Conservation (phyloP, 2,113 vertebrate species). For the Kobus ellipsiprymnus region DNA sequence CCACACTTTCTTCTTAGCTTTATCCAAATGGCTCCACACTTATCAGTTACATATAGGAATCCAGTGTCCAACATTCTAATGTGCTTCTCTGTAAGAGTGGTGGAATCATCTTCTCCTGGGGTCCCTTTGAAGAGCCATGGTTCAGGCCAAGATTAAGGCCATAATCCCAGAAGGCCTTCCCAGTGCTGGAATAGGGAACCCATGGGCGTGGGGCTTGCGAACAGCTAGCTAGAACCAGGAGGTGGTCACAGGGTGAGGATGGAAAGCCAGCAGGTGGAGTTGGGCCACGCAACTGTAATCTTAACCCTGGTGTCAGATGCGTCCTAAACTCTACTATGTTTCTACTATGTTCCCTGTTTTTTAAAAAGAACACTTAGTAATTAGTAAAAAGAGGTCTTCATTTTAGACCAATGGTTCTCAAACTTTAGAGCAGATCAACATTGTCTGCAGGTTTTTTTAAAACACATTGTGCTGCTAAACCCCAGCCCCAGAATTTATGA, state of each 20-base stretch:
- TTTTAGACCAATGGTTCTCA: neutral
- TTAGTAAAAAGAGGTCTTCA: neutral
- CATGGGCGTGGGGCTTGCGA: neutral
- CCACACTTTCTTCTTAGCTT: neutral
- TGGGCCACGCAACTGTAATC: neutral
- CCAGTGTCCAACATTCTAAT: neutral
- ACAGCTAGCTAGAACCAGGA: neutral
- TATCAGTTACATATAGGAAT: neutral
- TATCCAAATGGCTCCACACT: neutral
- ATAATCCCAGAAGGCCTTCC: neutral
- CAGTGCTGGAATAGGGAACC: neutral
- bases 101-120: neutral
- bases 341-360: too few relatives aligned
- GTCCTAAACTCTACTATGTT: neutral
- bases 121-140: neutral
- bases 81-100: neutral
- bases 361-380: neutral
- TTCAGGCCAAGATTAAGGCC: neutral
- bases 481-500: neutral
- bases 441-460: neutral
- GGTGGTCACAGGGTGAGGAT: too few relatives aligned
- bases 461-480: neutral
- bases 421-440: neutral
- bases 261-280: neutral
- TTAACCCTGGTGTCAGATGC: neutral